These are phyloP conservation scores for Sciurus vulgaris DNA, from an alignment of 2,797 vertebrate species.

Conservation along the genomic window DNA sequence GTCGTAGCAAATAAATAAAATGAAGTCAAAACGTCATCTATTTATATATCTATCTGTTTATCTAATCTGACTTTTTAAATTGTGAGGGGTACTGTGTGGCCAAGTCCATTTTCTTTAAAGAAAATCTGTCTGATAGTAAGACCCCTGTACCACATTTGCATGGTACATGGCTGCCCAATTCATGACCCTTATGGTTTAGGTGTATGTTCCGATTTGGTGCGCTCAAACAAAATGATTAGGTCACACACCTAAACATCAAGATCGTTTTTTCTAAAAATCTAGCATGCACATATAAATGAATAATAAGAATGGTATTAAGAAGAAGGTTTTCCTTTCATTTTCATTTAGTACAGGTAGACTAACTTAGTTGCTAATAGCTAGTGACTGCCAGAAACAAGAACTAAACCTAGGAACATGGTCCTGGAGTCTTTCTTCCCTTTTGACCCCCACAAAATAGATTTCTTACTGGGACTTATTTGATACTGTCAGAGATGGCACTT, in stretches of 20 bases:
- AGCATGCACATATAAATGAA: neutral
- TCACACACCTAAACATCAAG: neutral
- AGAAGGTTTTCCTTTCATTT: neutral
- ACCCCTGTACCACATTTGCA: neutral
- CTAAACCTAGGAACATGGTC: neutral
- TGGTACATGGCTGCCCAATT: neutral
- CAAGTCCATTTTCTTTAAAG: neutral
- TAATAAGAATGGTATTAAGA: neutral
- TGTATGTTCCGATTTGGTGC: neutral
- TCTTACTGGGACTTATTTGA: neutral
- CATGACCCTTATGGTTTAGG: neutral
- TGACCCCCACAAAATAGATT: rapidly evolving
- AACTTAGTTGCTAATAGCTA: neutral
- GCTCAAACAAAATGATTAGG: neutral
- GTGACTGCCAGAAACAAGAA: neutral
- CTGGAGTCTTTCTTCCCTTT: neutral
- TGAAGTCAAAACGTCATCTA: neutral
- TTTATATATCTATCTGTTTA: no score
- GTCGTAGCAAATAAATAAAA: conserved; percentile 10
- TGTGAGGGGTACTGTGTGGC: neutral
- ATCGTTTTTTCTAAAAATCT: neutral
- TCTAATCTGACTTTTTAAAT: neutral
- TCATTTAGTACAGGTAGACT: neutral
- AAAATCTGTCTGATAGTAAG: neutral
- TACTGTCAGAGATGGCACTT: neutral